Evolutionary conservation across 1,140 invertebrate genomes (phyloP), one percentile per base, ranked within the genome.

Genomic region (Papilio glaucus): DNA sequence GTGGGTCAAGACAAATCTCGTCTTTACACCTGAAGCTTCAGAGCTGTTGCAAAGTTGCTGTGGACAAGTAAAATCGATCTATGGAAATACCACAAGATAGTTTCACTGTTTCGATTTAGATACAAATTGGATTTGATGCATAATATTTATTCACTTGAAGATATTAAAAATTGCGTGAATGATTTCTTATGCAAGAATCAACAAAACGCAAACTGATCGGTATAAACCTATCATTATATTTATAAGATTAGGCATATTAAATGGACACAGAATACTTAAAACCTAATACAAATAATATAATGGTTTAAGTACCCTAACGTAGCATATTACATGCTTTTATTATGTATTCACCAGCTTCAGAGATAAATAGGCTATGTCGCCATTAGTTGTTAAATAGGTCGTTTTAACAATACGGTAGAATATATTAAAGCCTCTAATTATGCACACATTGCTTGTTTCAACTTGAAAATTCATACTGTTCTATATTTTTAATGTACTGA

Each of bases 351-450:
- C 18, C 21, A 24, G 49, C 2, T 33, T 3, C 29, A 24, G 49
- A 53, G 21, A 53, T 53, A 53, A 24, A 53, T 57, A 57, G 49
- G 49, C 21, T 9, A 57, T 57, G 49, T 57, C 49, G 49, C 49
- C 21, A 57, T 57, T 57, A 57, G 2, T 57, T 57, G 49, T 24
- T 57, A 57, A 57, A 57, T 57, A 57, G 49, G 21, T 13, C 49
- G 21, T 57, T 57, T 57, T 57, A 57, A 57, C 49, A 57, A 57
- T 57, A 57, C 49, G 49, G 24, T 18, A 57, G 49, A 26, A 57
- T 57, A 57, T 12, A 24, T 57, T 13, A 57, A 57, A 57, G 49
- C 21, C 21, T 24, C 49, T 57, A 57, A 57, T 57, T 57, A 57
- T 24, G 21, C 49, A 24, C 24, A 57, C 49, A 57, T 10, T 57